phyloP scores from a whole-genome alignment of 2,888 invertebrate genomes.

The Yponomeuta cagnagella region DNA sequence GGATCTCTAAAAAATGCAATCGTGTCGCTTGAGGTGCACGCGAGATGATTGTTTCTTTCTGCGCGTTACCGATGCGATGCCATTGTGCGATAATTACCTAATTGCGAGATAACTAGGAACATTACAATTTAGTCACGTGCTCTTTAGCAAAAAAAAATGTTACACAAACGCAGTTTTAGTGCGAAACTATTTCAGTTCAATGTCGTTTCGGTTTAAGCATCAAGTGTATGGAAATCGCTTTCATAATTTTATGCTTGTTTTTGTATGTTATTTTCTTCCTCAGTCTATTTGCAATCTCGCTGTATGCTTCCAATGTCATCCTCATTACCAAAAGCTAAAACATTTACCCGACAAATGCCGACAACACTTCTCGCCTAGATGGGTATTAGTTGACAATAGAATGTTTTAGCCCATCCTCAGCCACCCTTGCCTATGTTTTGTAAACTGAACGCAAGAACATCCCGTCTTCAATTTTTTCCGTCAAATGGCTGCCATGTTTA shows the following conservation, averaged over 20 bases:
- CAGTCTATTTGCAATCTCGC: background rate
- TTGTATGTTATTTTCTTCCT: background rate
- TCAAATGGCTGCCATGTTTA: conserved; percentile 52
- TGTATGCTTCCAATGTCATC: background rate
- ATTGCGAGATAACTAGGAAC: conserved; percentile 22
- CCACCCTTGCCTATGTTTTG: conserved; percentile 67
- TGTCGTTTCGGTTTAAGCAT: conserved; percentile 8
- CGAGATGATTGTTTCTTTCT: conserved; percentile 25
- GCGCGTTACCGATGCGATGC: conserved; percentile 29
- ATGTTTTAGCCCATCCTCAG: conserved; percentile 40
- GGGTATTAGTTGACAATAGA: conserved; percentile 24
- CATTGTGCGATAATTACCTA: conserved; percentile 31
- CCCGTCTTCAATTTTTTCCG: conserved; percentile 73
- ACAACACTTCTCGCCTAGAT: background rate
- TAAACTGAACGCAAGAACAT: conserved; percentile 60
- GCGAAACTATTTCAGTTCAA: conserved; percentile 9
- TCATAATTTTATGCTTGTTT: background rate
- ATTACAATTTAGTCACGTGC: conserved; percentile 13
- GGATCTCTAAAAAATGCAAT: conserved; percentile 24
- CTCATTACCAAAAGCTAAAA: background rate
- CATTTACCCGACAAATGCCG: background rate
- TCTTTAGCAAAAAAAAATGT: conserved; percentile 9
- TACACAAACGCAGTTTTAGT: conserved; percentile 6
- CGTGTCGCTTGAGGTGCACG: conserved; percentile 26
- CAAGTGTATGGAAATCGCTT: background rate